These are phyloP conservation scores for Sinelater perroti DNA, from an alignment of 2,888 invertebrate genomes.

Conservation along the genomic window DNA sequence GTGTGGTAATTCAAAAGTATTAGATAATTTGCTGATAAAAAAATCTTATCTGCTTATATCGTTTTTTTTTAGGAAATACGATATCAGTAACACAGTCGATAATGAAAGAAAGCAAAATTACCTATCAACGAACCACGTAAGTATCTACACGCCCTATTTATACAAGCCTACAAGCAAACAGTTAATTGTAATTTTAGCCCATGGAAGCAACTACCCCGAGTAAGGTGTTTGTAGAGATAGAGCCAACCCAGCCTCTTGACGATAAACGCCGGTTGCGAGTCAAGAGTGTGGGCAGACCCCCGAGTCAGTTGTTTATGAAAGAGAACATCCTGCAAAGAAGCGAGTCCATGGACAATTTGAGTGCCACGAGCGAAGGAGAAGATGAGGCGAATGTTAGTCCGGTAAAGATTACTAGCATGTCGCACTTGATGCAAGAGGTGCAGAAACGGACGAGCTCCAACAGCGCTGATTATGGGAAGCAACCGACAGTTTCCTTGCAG, in stretches of 20 bases:
- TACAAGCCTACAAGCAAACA: too few relatives aligned
- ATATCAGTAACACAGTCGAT: conserved; percentile 2
- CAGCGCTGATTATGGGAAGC: not conserved
- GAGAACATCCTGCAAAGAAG: conserved; percentile 15
- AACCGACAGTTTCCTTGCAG: not conserved
- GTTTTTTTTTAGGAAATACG: conserved; percentile 1
- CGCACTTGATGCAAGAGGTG: not conserved
- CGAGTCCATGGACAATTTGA: conserved; percentile 11
- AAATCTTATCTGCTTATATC: too few relatives aligned
- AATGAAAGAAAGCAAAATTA: conserved; percentile 5
- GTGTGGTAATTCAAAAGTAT: too few relatives aligned
- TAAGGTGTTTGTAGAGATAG: conserved; percentile 10
- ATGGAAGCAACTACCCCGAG: too few relatives aligned
- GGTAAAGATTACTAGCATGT: not conserved
- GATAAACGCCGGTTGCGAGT: conserved; percentile 23
- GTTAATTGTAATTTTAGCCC: too few relatives aligned
- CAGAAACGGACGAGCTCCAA: conserved; percentile 1
- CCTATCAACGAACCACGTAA: too few relatives aligned
- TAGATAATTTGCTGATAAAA: too few relatives aligned
- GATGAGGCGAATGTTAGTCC: too few relatives aligned
- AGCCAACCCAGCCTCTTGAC: not conserved
- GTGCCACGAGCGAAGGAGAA: not conserved
- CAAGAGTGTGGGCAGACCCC: conserved; percentile 29
- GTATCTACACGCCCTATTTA: not conserved
- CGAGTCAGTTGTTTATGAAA: conserved; percentile 29